Percentiles rank a stretch among this genome's conserved stretches.
phyloP scores from a whole-genome alignment of 53 echinoderm and acorn worm genomes.

The Antedon mediterranea region DNA sequence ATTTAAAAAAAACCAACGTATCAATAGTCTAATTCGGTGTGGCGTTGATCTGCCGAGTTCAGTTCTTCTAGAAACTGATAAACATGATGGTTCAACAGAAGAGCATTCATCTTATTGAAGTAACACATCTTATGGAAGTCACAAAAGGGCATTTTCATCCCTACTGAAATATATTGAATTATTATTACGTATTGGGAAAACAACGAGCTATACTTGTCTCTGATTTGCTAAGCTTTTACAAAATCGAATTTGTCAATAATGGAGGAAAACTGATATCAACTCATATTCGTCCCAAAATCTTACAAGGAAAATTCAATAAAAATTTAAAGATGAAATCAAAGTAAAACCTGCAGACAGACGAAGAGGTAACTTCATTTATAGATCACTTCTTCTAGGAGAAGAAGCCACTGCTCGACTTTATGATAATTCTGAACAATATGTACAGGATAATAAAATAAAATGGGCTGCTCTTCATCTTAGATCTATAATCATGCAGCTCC shows the following conservation, averaged over 20 bases:
- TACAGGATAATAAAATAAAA: constrained; percentile 21
- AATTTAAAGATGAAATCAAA: constrained; percentile 11
- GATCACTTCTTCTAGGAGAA: constrained; percentile 16
- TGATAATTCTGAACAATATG: constrained; percentile 7
- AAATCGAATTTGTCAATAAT: constrained; percentile 10
- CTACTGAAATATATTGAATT: constrained; percentile 5
- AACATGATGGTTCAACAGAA: constrained; percentile 24
- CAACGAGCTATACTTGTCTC: constrained; percentile 9
- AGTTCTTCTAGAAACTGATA: background rate
- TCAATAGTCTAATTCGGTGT: background rate
- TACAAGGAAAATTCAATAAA: constrained; percentile 18
- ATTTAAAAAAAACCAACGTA: background rate
- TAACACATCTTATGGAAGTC: background rate
- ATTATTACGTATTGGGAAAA: constrained; percentile 6
- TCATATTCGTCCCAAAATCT: constrained; percentile 21
- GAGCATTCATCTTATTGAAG: background rate
- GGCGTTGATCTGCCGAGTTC: constrained; percentile 23
- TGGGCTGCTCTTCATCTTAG: constrained; percentile 46
- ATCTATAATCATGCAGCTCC: constrained; percentile 24
- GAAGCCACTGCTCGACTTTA: constrained; percentile 17
- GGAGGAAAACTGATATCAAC: constrained; percentile 21
- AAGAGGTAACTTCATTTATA: constrained; percentile 24
- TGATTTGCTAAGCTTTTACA: constrained; percentile 9
- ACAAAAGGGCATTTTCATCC: constrained; percentile 17
- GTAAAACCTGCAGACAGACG: constrained; percentile 2